Conservation (phyloP, 2,113 vertebrate genomes). For the Brachionichthys hirsutus region DNA sequence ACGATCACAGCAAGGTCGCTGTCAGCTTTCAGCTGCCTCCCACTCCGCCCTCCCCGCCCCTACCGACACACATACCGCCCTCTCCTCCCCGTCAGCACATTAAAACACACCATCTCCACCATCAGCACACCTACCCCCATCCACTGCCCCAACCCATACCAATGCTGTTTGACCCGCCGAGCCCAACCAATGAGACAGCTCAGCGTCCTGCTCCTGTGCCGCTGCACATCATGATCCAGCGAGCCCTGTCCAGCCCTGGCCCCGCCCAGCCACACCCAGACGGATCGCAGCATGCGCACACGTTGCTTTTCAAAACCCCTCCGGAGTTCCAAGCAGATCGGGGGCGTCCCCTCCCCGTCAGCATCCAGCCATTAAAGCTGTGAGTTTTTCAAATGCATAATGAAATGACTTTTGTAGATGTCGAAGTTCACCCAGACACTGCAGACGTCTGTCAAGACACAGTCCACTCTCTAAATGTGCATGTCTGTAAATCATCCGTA, state of each 20-base stretch:
- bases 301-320: slow-evolving; percentile 87
- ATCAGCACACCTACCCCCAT: slow-evolving; percentile 49
- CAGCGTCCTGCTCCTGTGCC: slow-evolving; percentile 83
- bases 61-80: slow-evolving; percentile 81
- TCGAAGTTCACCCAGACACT: no score
- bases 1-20: slow-evolving; percentile 66
- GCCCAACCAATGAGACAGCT: slow-evolving; percentile 67
- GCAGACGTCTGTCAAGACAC: no score
- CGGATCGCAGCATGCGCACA: slow-evolving; percentile 87
- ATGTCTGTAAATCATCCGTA: no score
- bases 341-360: slow-evolving; percentile 88
- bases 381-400: slow-evolving; percentile 73
- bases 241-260: slow-evolving; percentile 90
- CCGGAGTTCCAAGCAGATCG: slow-evolving; percentile 81
- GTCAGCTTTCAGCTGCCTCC: slow-evolving; percentile 81
- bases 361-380: slow-evolving; percentile 96
- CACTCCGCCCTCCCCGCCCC: slow-evolving; percentile 69
- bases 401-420: background rate
- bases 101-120: slow-evolving; percentile 79
- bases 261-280: slow-evolving; percentile 83
- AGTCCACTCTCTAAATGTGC: no score
- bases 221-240: slow-evolving; percentile 94
- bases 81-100: slow-evolving; percentile 74
- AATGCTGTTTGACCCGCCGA: slow-evolving; percentile 70
- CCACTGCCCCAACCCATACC: slow-evolving; percentile 77